Evolutionary conservation across 2,113 vertebrate species (phyloP).

Genomic region (Sceloporus tristichus): DNA sequence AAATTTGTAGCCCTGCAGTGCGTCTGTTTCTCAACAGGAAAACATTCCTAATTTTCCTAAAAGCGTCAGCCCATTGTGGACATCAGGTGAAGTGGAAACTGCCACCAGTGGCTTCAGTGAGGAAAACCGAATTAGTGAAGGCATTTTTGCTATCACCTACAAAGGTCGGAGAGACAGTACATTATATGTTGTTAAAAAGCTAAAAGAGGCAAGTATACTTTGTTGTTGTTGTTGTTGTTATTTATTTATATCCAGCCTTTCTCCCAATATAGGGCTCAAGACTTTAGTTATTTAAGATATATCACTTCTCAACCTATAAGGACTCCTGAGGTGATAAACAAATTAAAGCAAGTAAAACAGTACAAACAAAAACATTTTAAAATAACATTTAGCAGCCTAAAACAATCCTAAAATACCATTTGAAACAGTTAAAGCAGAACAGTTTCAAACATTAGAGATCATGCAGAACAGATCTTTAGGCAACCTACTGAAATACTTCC

Average conservation of each 20-base stretch:
- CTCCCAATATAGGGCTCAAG: too few relatives aligned
- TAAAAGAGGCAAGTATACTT: constrained; percentile 73
- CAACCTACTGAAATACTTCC: too few relatives aligned
- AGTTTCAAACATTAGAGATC: too few relatives aligned
- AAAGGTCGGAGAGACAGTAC: constrained; percentile 71
- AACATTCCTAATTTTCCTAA: constrained; percentile 39
- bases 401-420: too few relatives aligned
- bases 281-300: too few relatives aligned
- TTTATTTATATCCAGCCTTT: background rate
- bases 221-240: background rate
- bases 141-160: constrained; percentile 78
- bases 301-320: too few relatives aligned
- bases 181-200: constrained; percentile 74
- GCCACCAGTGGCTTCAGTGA: constrained; percentile 77
- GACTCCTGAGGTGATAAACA: too few relatives aligned
- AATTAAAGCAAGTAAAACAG: too few relatives aligned
- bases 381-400: too few relatives aligned
- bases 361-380: too few relatives aligned
- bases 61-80: constrained; percentile 73
- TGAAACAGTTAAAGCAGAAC: too few relatives aligned
- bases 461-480: too few relatives aligned
- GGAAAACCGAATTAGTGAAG: constrained; percentile 69
- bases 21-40: constrained; percentile 69
- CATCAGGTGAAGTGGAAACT: constrained; percentile 66
- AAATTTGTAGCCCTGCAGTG: constrained; percentile 64